Evolutionary conservation across 2,888 invertebrate genomes (phyloP), one percentile per base, ranked within the genome.

Genomic region (Clistopyga incitator): DNA sequence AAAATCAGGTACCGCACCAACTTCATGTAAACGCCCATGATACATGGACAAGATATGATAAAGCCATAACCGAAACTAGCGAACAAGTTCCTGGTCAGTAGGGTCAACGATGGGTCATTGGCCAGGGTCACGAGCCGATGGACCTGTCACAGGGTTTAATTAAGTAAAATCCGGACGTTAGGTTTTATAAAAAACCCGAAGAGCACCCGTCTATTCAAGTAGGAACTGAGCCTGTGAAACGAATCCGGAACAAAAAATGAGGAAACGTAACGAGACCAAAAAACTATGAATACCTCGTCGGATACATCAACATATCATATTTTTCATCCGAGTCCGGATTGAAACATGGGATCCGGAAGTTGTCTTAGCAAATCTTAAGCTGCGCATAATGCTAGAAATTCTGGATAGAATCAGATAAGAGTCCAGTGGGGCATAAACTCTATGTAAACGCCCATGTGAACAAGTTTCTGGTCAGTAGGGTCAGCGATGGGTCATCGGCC

Each of bases 101-200:
- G 77, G 77, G 59, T 77, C 77, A 77, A 11, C 54, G 45, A 50
- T 74, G 84, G 81, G 78, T 81, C 78, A 78, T 74, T 52, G 70
- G 68, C 54, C 42, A 38, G 84, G 84, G 84, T 84, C 81, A 81
- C 74, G 81, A 81, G 84, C 84, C 84, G 84, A 74, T 67, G 77
- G 81, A 84, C 84, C 84, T 84, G 84, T 81, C 81, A 78, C 74
- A 61, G 61, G 45, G 38, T 29, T 6, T 45, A 78, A 29, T 68
- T 64, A 74, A 13, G 54, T 4, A 52, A 56, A 64, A 77, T 29
- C 47, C 23, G 15, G 67, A 56, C 79, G 70, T 75, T 64, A 29
- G 25, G 50, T 10, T 25, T 23, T 34, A 42, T 47, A 11, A 34
- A 54, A 47, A 74, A 54, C 15, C 38, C 8, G 29, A 34, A 34